These are phyloP conservation scores for Iphiclides podalirius DNA, from an alignment of 2,888 invertebrate genomes.

Conservation along the genomic window DNA sequence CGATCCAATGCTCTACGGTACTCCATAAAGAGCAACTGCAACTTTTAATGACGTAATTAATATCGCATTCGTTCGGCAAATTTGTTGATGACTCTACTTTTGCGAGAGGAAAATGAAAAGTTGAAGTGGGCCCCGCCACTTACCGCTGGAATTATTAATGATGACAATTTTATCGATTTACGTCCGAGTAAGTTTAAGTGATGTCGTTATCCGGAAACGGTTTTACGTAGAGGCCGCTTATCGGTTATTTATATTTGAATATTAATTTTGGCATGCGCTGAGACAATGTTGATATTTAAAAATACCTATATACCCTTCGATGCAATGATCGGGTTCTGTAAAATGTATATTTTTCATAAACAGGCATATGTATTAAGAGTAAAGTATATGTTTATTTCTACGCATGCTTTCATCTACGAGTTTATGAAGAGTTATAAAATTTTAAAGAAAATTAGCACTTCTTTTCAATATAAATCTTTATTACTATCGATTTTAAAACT, in stretches of 20 bases:
- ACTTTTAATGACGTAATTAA: slow-evolving; percentile 18
- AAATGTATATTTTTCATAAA: too few species aligned
- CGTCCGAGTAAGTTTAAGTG: slow-evolving; percentile 10
- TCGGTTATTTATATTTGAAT: slow-evolving; percentile 2
- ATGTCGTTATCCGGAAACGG: slow-evolving; percentile 16
- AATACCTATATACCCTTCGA: too few species aligned
- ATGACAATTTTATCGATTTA: slow-evolving; percentile 13
- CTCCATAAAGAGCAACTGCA: slow-evolving; percentile 18
- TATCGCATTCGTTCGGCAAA: slow-evolving; percentile 14
- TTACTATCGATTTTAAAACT: too few species aligned
- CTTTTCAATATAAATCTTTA: too few species aligned
- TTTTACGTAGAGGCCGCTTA: background rate
- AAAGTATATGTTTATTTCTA: too few species aligned
- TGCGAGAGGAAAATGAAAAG: slow-evolving; percentile 14
- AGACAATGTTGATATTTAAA: too few species aligned
- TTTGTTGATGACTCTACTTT: slow-evolving; percentile 12
- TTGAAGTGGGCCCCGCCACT: slow-evolving; percentile 7
- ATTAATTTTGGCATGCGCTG: too few species aligned
- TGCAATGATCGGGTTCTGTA: too few species aligned
- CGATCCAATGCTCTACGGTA: slow-evolving; percentile 19
- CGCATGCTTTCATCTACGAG: too few species aligned
- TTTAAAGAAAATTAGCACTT: too few species aligned
- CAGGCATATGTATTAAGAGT: too few species aligned
- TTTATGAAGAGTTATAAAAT: too few species aligned
- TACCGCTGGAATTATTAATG: slow-evolving; percentile 12